These are phyloP conservation scores for Bettongia penicillata DNA, from an alignment of 2,113 vertebrate genomes.

Conservation along the genomic window DNA sequence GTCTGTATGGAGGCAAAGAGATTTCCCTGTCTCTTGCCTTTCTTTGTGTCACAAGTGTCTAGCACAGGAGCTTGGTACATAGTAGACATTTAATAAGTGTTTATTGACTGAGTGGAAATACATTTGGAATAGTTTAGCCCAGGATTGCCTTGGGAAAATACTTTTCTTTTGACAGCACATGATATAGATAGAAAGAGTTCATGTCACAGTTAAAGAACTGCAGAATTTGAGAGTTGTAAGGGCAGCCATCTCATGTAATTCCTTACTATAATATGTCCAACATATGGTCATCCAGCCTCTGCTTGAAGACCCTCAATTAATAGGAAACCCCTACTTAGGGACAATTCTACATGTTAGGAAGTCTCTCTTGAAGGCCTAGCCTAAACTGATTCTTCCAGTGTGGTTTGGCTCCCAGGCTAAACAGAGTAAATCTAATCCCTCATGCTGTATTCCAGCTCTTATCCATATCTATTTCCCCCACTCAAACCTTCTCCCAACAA, in stretches of 20 bases:
- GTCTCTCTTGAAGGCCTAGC: neutral
- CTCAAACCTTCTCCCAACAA: neutral
- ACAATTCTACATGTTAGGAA: neutral
- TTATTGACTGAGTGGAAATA: too few species aligned
- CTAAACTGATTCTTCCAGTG: neutral
- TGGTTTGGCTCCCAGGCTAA: neutral
- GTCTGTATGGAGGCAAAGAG: neutral
- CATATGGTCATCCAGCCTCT: neutral
- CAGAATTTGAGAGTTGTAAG: neutral
- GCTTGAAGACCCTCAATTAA: neutral
- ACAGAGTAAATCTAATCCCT: neutral
- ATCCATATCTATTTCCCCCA: neutral
- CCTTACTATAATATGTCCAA: neutral
- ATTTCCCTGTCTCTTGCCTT: neutral
- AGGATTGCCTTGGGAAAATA: too few species aligned
- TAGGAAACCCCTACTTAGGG: neutral
- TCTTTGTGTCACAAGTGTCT: neutral
- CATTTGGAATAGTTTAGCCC: too few species aligned
- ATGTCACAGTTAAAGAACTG: neutral
- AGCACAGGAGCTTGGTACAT: neutral
- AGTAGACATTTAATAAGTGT: neutral
- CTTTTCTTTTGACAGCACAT: too few species aligned
- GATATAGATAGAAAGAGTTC: neutral
- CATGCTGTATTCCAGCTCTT: neutral
- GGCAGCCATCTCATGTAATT: neutral